These are phyloP conservation scores for Aspidoscelis tigris DNA, from an alignment of 2,113 vertebrate genomes.

Conservation along the genomic window DNA sequence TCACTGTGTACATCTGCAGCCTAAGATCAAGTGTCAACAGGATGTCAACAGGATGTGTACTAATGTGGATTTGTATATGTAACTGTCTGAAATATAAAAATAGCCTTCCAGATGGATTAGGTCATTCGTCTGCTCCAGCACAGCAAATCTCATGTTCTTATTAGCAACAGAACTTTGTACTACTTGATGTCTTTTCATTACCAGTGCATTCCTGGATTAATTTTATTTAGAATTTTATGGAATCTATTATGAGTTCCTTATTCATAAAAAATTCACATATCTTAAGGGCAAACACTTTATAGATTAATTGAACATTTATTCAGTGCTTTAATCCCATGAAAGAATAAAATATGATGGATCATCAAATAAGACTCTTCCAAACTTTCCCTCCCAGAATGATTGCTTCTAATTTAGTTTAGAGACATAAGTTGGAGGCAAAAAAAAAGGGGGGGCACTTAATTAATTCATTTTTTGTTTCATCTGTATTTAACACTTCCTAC, in stretches of 20 bases:
- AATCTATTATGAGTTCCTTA: conserved; percentile 12
- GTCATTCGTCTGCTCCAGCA: too few relatives aligned
- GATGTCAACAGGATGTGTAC: too few relatives aligned
- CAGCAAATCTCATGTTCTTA: too few relatives aligned
- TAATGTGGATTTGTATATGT: too few relatives aligned
- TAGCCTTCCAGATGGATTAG: too few relatives aligned
- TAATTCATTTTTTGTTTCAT: conserved; percentile 18
- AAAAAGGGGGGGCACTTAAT: conserved; percentile 1
- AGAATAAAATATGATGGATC: not conserved
- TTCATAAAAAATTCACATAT: not conserved
- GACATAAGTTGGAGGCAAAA: not conserved
- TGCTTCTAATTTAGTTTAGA: not conserved
- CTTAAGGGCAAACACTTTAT: not conserved
- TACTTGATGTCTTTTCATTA: not conserved
- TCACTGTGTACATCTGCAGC: too few relatives aligned
- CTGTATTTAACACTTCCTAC: not conserved
- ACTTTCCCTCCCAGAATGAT: not conserved
- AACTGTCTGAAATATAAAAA: too few relatives aligned
- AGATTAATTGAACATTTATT: not conserved
- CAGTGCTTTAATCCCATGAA: not conserved
- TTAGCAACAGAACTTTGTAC: too few relatives aligned
- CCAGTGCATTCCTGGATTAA: not conserved
- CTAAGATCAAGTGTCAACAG: too few relatives aligned
- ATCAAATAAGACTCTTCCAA: not conserved
- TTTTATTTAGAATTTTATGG: conserved; percentile 16